Conservation (phyloP, 2,888 invertebrate species). For the Spisula solida region DNA sequence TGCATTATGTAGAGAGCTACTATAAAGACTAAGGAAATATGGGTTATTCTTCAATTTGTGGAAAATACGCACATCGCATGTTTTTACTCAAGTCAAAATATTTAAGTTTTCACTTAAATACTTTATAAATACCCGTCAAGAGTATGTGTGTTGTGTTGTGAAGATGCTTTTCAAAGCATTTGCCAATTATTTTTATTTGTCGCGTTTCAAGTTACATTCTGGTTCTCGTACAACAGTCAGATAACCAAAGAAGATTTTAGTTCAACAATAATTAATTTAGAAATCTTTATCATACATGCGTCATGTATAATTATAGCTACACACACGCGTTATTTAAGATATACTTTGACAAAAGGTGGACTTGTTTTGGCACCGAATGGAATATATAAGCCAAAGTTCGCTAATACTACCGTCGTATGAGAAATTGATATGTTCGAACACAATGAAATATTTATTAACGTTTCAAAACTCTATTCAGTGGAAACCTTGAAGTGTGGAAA, state of each 20-base stretch:
- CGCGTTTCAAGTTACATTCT: too few species aligned
- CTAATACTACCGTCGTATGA: neutral
- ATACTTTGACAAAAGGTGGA: neutral
- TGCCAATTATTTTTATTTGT: too few species aligned
- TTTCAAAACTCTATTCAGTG: neutral
- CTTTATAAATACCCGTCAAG: too few species aligned
- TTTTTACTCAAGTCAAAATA: too few species aligned
- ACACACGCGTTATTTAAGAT: neutral
- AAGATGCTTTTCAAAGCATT: too few species aligned
- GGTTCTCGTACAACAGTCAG: too few species aligned
- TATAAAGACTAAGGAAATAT: too few species aligned
- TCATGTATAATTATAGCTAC: neutral
- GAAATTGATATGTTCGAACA: neutral
- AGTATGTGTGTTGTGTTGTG: too few species aligned
- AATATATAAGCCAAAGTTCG: neutral
- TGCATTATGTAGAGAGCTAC: too few species aligned
- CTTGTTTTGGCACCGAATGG: neutral
- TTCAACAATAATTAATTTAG: neutral
- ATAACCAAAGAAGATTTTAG: neutral
- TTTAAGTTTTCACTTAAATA: too few species aligned
- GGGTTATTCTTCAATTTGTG: too few species aligned
- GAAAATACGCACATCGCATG: too few species aligned
- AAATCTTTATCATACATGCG: neutral
- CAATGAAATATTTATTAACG: neutral
- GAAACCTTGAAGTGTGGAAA: neutral